Evolutionary conservation across 2,797 vertebrate genomes (phyloP), one percentile per base, ranked within the genome.

Genomic region (Poliocrania exsul): DNA sequence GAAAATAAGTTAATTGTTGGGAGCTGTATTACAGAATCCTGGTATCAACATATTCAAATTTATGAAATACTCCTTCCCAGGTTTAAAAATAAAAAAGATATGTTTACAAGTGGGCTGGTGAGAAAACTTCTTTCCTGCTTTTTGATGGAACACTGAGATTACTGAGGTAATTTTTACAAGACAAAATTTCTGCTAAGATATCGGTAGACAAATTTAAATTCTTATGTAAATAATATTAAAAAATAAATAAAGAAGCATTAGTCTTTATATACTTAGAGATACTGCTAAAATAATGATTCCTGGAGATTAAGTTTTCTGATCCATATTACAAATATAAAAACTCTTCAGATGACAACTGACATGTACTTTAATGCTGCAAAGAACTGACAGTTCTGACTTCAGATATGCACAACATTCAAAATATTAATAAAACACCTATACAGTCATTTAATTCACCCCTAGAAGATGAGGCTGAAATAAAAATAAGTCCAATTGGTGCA

Each of bases 231-330:
- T 5, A 29, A n/a, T 21, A 6, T 16, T 16, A 31, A 28, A 31
- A 40, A 3, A 24, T 3, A 51, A 47, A 28, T 1, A 35, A 40
- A 40, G 1, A 3, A 14, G 0, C 1, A 69, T 33, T 71, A 53
- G 5, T 12, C 8, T 77, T 86, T 70, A 71, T 51, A 49, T 74
- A 56, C 58, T 11, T 54, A 78, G 14, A 38, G 8, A 38, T 46
- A 29, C 18, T 87, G 21, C 10, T 91, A 71, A 90, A 95, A 78
- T 51, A 56, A 37, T 35, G 4, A 46, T 74, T 83, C 57, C 6
- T 24, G 29, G 18, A 6, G 1, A 26, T 8, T 58, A 0, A 31
- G 14, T 33, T 88, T 78, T 77, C 61, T 83, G 19, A 49, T 81
- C 33, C 5, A 15, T 14, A 5, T 67, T 61, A 37, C 16, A 14